Conservation (phyloP, 2,797 vertebrate species). For the Sebastes iracundus region DNA sequence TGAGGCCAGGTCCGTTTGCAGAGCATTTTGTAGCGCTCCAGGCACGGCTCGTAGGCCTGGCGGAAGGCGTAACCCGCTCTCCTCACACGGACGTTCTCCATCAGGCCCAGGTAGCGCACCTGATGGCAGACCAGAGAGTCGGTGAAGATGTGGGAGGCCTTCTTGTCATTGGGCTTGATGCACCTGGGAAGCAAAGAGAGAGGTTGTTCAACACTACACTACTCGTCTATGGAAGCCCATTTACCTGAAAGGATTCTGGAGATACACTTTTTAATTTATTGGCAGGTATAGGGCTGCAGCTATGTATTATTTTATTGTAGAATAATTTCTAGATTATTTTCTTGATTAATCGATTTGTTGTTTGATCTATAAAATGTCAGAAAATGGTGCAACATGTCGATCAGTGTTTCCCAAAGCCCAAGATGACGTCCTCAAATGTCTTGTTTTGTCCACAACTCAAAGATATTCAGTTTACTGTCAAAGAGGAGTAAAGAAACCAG, state of each 20-base stretch:
- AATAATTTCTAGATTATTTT: too few relatives aligned
- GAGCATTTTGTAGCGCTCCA: constrained; percentile 99
- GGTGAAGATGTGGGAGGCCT: constrained; percentile 91
- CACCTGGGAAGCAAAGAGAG: constrained; percentile 80
- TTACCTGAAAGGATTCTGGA: not conserved
- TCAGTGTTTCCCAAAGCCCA: too few relatives aligned
- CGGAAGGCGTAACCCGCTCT: constrained; percentile 96
- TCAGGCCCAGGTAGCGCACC: constrained; percentile 92
- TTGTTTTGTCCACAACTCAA: too few relatives aligned
- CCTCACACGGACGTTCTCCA: constrained; percentile 96
- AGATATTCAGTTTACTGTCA: too few relatives aligned
- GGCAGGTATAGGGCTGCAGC: not conserved
- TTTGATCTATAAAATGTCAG: too few relatives aligned
- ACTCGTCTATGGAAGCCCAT: not conserved
- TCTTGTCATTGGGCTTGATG: constrained; percentile 98
- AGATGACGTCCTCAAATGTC: too few relatives aligned
- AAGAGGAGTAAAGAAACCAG: too few relatives aligned
- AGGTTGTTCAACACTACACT: not conserved
- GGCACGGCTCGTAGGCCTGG: constrained; percentile 92
- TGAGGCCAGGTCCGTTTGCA: constrained; percentile 97
- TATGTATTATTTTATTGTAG: too few relatives aligned
- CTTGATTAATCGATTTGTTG: too few relatives aligned
- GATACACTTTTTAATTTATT: not conserved
- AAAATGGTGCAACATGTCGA: too few relatives aligned
- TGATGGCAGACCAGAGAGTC: constrained; percentile 94